Evolutionary conservation across 2,113 vertebrate genomes (phyloP), one percentile per base, ranked within the genome.

Genomic region (Eidolon helvum): DNA sequence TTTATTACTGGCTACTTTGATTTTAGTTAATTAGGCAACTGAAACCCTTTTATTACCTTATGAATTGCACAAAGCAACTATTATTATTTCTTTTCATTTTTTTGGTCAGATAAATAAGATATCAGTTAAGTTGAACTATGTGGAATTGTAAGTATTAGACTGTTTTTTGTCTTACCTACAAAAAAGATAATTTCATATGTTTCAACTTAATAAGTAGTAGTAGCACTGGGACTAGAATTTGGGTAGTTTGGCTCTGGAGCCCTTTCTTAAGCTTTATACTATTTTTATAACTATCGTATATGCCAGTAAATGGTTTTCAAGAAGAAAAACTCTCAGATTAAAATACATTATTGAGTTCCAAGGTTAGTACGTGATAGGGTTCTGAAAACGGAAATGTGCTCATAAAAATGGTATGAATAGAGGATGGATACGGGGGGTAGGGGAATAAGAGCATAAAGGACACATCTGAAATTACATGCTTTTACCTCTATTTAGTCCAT

Each of bases 371-470:
- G 6, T 14, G 21, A 65, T 30, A 91, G n/a, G 35, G 33, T 80
- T 78, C 30, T 40, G 22, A 83, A 77, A 55, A 74, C 82, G 19
- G 53, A 77, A 96, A 86, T 94, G 74, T 93, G 88, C 84, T 84
- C 96, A 22, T 24, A 63, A 84, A 84, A 69, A 21, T 15, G n/a
- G 12, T 45, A 40, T 26, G 40, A 65, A 33, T 79, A 59, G 22
- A 24, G 57, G 63, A 80, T 48, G 33, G n/a, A 45, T 48, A n/a
- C 38, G 18, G 59, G 80, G 28, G n/a, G 14, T 7, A 59, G 26
- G 50, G 43, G 4, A 71, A 75, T 78, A n/a, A 87, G 69, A 90
- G 22, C 84, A 7, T 38, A 77, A 94, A 33, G n/a, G 15, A 9
- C 84, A 28, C 68, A 10, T 10, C n/a, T 78, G 57, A 89, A 95